phyloP scores from a whole-genome alignment of 1,140 invertebrate genomes.

The Magallana angulata region DNA sequence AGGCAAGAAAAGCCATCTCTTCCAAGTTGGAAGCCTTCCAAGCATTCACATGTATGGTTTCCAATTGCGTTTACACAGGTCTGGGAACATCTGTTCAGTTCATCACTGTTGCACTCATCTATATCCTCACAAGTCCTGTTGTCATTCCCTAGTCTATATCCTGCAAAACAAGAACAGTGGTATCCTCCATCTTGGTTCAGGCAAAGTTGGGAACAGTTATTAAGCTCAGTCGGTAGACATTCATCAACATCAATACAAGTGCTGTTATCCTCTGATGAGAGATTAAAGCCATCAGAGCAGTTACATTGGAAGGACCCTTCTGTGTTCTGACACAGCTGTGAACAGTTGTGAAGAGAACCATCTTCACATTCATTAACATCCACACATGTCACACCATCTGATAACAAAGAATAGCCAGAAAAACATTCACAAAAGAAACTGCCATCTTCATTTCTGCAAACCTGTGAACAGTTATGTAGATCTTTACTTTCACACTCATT shows the following conservation, averaged over 20 bases:
- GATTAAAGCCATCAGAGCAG: constrained; percentile 33
- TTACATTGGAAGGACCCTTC: constrained; percentile 28
- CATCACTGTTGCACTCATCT: background rate
- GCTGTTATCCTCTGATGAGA: background rate
- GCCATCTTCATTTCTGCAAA: constrained; percentile 29
- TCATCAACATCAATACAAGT: background rate
- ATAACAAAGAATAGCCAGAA: background rate
- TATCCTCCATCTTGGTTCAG: too few species aligned
- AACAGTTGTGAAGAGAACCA: background rate
- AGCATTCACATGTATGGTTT: too few species aligned
- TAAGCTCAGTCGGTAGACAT: too few species aligned
- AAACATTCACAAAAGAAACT: constrained; percentile 42
- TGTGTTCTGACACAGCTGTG: constrained; percentile 42
- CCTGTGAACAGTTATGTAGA: constrained; percentile 8
- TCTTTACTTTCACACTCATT: constrained; percentile 29
- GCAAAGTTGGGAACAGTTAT: too few species aligned
- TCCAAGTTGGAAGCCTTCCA: background rate
- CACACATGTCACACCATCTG: background rate
- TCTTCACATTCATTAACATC: constrained; percentile 43
- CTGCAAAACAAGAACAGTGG: too few species aligned
- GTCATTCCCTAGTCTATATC: too few species aligned
- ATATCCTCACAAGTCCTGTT: background rate
- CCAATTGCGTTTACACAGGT: too few species aligned
- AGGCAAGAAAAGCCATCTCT: background rate
- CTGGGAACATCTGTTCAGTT: too few species aligned